Conservation (phyloP, 2,113 vertebrate species). For the Forbesichthys papilliferus region DNA sequence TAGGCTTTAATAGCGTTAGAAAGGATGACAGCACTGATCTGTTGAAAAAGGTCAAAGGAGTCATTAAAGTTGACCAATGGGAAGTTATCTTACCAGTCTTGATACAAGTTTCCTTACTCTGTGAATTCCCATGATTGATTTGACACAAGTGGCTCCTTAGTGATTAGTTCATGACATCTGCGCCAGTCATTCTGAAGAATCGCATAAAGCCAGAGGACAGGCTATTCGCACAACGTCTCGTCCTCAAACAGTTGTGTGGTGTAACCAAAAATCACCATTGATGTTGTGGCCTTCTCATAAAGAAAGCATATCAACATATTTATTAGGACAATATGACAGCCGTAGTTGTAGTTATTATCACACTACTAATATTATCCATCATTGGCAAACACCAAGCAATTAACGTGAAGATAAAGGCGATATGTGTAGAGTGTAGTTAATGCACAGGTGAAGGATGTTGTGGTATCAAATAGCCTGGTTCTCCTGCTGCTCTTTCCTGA, state of each 20-base stretch:
- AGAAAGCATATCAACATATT: conserved; percentile 21
- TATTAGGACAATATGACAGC: conserved; percentile 16
- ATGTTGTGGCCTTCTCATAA: background rate
- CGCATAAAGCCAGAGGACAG: conserved; percentile 39
- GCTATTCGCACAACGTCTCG: conserved; percentile 21
- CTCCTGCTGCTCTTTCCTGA: conserved; percentile 71
- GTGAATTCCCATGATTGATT: conserved; percentile 23
- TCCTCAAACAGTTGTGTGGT: conserved; percentile 19
- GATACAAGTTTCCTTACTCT: conserved; percentile 36
- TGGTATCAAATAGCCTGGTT: conserved; percentile 53
- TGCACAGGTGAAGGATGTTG: conserved; percentile 24
- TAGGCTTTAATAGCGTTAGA: conserved; percentile 49
- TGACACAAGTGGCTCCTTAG: conserved; percentile 28
- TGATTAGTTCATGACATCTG: conserved; percentile 48
- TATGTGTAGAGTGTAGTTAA: conserved; percentile 7
- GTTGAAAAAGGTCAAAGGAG: conserved; percentile 18
- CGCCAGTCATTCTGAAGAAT: conserved; percentile 48
- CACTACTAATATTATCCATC: conserved; percentile 13
- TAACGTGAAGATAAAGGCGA: background rate
- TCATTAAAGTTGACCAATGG: conserved; percentile 6
- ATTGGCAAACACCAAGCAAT: conserved; percentile 38
- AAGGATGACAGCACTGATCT: conserved; percentile 3
- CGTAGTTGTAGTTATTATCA: conserved; percentile 20
- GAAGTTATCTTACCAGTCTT: conserved; percentile 25
- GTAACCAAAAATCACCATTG: conserved; percentile 9